Base-by-base conservation (phyloP, 2,113 vertebrate genomes). In the Quiscalus mexicanus region DNA sequence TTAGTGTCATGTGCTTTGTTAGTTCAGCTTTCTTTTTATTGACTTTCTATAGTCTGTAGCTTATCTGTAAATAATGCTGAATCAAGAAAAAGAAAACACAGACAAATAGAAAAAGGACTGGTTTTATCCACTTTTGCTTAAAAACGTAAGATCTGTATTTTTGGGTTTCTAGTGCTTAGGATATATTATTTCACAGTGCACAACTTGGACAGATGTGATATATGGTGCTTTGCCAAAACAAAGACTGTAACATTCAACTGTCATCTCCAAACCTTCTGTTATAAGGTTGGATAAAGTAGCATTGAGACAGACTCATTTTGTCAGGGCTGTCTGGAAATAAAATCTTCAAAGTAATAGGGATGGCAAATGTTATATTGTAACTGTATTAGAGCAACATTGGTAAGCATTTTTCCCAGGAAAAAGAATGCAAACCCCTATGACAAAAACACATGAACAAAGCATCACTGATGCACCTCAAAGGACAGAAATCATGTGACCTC, bases 11-110 rank as follows among this genome's bases (percentile, higher is more conserved):
- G 22, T 41, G 77, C 69, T 95, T 84, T 95, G 56, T 84, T 80
- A 53, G 42, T 70, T 89, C 47, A 67, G 74, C 41, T 89, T 86
- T 65, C 56, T 84, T 90, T 74, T 88, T 59, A 82, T 52, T 10
- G 14, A 90, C 45, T 93, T 27, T 11, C 27, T 70, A 35, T 81
- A 70, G 64, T 84, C 84, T 77, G 69, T 78, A 71, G 81, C 47
- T 95, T 94, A 89, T 94, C 81, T 91, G 35, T 87, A 84, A 96
- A 87, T 84, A 91, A 65, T 56, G 52, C 52, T 71, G 82, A 71
- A 71, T 49, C 17, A 16, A 81, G 86, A 77, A 76, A 92, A 89
- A 87, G 27, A 49, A 70, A 93, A 33, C 39, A 30, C 9, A 65
- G 20, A 59, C 73, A 87, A 76, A 65, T 27, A 74, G 45, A n/a